Conservation (phyloP, 2,113 vertebrate genomes). For the Picathartes gymnocephalus region DNA sequence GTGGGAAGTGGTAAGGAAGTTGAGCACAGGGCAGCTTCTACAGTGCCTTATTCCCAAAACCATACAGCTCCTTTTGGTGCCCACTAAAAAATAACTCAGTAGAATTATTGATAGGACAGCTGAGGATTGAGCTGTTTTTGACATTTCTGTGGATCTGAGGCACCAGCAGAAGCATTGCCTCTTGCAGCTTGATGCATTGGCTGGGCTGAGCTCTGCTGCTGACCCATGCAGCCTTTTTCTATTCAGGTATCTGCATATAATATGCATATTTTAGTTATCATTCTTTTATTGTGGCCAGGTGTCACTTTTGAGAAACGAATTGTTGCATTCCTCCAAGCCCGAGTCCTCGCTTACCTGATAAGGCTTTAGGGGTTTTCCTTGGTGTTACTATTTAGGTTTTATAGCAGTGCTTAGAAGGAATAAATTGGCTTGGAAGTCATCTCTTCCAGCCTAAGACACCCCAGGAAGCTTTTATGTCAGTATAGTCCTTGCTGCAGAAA, state of each 20-base stretch:
- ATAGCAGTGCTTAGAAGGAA: not conserved
- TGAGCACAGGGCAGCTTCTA: rapidly evolving
- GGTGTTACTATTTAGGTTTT: not conserved
- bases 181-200: not conserved
- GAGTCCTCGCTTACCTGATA: not conserved
- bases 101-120: not conserved
- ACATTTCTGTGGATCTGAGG: not conserved
- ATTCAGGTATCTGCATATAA: not conserved
- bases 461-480: not conserved
- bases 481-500: not conserved
- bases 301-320: not conserved
- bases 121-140: not conserved
- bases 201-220: not conserved
- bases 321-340: not conserved
- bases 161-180: not conserved
- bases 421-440: not conserved
- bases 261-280: not conserved
- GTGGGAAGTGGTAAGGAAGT: not conserved
- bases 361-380: not conserved
- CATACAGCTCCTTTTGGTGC: not conserved
- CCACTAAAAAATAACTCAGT: not conserved
- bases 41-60: not conserved
- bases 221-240: not conserved
- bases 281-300: not conserved
- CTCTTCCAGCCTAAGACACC: not conserved